Evolutionary conservation across 2,888 invertebrate species (phyloP).

Genomic region (Incurvaria masculella): DNA sequence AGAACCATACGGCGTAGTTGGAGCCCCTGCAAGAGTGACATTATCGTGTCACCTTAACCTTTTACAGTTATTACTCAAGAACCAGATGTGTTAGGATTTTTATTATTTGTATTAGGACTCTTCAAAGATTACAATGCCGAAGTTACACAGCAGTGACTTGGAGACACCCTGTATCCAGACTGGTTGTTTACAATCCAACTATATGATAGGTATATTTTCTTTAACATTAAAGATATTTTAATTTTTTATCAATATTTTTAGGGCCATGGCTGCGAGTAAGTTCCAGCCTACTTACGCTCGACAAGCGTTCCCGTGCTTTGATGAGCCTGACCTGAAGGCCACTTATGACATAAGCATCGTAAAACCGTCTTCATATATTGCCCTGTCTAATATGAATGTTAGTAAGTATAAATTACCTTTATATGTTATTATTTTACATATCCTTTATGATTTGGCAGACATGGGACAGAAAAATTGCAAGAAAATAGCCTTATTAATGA

Average conservation of each 20-base stretch:
- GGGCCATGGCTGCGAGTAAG: constrained; percentile 84
- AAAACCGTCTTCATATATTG: constrained; percentile 69
- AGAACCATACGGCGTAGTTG: too few relatives aligned
- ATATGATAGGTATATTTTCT: not conserved
- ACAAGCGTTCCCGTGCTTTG: constrained; percentile 92
- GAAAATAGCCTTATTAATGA: too few relatives aligned
- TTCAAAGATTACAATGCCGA: too few relatives aligned
- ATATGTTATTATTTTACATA: too few relatives aligned
- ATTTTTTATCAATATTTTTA: constrained; percentile 33
- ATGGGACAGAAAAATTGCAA: too few relatives aligned
- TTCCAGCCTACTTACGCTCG: constrained; percentile 95
- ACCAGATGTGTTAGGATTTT: not conserved
- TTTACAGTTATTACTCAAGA: not conserved
- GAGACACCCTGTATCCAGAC: too few relatives aligned
- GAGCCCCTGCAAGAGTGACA: too few relatives aligned
- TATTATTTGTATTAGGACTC: constrained; percentile 1
- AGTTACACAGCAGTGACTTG: too few relatives aligned
- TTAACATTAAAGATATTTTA: constrained; percentile 2
- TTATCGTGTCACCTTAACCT: too few relatives aligned
- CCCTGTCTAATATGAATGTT: constrained; percentile 88
- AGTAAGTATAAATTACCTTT: constrained; percentile 26
- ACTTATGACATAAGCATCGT: constrained; percentile 75
- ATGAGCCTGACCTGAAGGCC: constrained; percentile 90
- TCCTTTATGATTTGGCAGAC: too few relatives aligned
- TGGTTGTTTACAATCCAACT: too few relatives aligned